Base-by-base conservation (phyloP, 2,797 vertebrate genomes). In the Helarctos malayanus region DNA sequence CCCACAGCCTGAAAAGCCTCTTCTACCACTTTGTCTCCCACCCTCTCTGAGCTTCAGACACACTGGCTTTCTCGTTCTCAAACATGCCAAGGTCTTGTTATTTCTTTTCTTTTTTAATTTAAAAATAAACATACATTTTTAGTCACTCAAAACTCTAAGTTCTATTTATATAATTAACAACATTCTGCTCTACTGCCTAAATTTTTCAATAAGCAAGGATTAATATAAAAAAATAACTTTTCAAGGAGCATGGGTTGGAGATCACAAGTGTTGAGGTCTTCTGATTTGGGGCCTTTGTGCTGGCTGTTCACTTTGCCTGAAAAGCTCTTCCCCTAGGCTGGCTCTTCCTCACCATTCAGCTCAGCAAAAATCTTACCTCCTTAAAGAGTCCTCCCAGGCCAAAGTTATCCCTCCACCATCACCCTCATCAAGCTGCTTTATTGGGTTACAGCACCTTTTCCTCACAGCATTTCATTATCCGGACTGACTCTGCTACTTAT, bases 141-240 rank as follows among this genome's bases (percentile, higher is more conserved):
- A 95, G 27, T 76, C 29, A 95, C 52, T 95, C 94, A 92, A 96
- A 96, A 92, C 56, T 61, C 76, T 52, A 90, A 87, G 81, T 91
- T 69, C 52, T 85, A 47, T 80, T 79, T 75, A 89, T 12, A 10
- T 29, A 91, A 82, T 41, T 79, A 84, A 76, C 35, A 93, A 89
- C 88, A 85, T 59, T 95, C 79, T 92, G 35, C 86, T 82, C 52
- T 85, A 85, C 78, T 63, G 19, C 63, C 75, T 95, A 85, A 78
- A 86, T 82, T 90, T 59, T 94, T 97, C 93, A 89, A 49, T 25
- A 80, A 92, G 54, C 54, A 92, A 61, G 27, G 52, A 71, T 14
- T 52, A 73, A 82, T 8, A 13, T 84, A 90, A 94, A 96, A 96
- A 91, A 93, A 47, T 19, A 91, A 78, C 9, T 88, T 38, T 13